Conservation (phyloP, 2,888 invertebrate genomes). For the Leptarthrus brevirostris region DNA sequence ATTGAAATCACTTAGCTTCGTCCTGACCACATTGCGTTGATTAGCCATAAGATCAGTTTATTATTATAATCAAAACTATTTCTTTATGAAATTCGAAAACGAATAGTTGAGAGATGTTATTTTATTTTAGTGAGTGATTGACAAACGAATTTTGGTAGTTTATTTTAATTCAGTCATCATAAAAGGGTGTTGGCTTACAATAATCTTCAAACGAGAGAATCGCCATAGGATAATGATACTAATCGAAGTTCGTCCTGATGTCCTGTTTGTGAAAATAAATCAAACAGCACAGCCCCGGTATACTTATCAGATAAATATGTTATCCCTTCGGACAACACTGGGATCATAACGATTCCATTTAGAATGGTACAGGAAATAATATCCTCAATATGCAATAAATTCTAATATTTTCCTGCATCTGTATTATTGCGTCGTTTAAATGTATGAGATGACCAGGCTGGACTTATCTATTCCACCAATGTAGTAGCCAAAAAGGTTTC, state of each 20-base stretch:
- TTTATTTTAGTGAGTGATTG: too few species aligned
- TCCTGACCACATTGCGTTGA: too few species aligned
- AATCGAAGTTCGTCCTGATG: constrained; percentile 39
- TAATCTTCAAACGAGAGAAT: constrained; percentile 26
- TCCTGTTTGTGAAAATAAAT: constrained; percentile 51
- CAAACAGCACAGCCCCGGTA: constrained; percentile 50
- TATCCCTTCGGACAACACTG: constrained; percentile 24
- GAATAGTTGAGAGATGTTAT: too few species aligned
- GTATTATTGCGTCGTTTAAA: constrained; percentile 54
- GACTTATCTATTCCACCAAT: constrained; percentile 48
- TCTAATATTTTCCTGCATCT: constrained; percentile 53
- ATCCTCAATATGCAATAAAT: constrained; percentile 55
- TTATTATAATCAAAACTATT: too few species aligned
- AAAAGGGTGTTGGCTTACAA: too few species aligned
- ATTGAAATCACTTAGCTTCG: too few species aligned
- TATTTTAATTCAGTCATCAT: too few species aligned
- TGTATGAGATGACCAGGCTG: constrained; percentile 54
- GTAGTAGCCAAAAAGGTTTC: constrained; percentile 40
- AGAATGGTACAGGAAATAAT: constrained; percentile 53
- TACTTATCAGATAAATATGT: constrained; percentile 54
- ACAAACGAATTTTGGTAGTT: too few species aligned
- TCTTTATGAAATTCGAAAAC: too few species aligned
- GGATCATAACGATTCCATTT: constrained; percentile 53
- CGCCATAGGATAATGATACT: constrained; percentile 32
- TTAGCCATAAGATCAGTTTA: too few species aligned